A percentile compares a stretch with the other conserved stretches of the same genome.
These are phyloP conservation scores for Beroe forskalii DNA, from an alignment of 37 sponge, comb jelly and placozoan species.

Conservation along the genomic window DNA sequence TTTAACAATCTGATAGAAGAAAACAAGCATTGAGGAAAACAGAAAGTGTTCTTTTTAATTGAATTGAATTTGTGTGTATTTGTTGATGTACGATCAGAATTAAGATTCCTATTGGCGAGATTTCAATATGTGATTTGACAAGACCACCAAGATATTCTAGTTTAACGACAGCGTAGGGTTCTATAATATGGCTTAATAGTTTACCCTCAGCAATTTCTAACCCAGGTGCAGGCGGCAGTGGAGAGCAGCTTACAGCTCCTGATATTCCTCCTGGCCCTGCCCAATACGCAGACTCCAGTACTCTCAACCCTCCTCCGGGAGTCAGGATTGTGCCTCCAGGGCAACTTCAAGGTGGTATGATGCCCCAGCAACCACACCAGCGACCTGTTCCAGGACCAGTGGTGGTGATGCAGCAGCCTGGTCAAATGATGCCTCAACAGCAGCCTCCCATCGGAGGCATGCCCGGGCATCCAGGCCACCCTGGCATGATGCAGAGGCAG, in stretches of 20 bases:
- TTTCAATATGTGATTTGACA: too few species aligned
- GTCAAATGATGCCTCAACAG: conserved; percentile 35
- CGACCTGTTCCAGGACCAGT: not conserved
- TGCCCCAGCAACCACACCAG: not conserved
- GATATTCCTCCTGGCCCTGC: not conserved
- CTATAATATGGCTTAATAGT: too few species aligned
- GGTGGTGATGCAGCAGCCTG: conserved; percentile 17
- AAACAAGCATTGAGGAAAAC: too few species aligned
- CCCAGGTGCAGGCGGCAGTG: too few species aligned
- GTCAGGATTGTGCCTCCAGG: not conserved
- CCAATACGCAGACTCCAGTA: not conserved
- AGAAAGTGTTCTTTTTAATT: too few species aligned
- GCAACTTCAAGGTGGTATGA: not conserved
- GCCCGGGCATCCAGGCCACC: not conserved
- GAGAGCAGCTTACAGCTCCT: not conserved
- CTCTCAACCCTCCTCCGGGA: not conserved
- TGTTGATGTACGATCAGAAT: too few species aligned
- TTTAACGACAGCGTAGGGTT: too few species aligned
- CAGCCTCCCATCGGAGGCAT: not conserved
- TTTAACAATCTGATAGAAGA: too few species aligned
- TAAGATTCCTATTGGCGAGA: too few species aligned
- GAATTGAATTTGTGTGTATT: too few species aligned
- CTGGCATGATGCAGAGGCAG: conserved; percentile 26
- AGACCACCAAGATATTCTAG: too few species aligned
- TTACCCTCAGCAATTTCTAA: too few species aligned